Evolutionary conservation across 2,797 vertebrate species (phyloP), one percentile per base, ranked within the genome.

Genomic region (Okamejei kenojei): DNA sequence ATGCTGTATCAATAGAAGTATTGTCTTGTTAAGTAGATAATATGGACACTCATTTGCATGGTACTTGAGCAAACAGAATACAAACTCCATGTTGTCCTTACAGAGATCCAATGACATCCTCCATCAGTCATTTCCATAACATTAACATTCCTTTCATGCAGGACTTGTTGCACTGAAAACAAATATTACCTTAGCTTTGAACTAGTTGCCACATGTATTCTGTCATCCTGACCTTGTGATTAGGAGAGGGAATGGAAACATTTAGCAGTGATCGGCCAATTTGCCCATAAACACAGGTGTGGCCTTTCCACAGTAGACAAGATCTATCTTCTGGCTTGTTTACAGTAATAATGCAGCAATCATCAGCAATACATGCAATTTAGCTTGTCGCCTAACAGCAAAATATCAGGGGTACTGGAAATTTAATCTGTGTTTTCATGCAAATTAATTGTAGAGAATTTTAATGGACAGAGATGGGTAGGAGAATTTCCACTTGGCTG

Each of bases 91-190:
- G n/a, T 19, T 92, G 68, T n/a, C 71, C 90, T 76, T 58, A 10
- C 38, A 58, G 45, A 5, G 38, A 92, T 54, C 23, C 35, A 54
- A 4, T 23, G 26, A 54, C 68, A 54, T 26, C 9, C 15, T 15
- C 38, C 68, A 54, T 8, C n/a, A 35, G 73, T 76, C 26, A 92
- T n/a, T 92, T 92, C 71, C 90, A 73, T 92, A 74, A 76, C 71
- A 54, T 6, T 23, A 74, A 91, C 9, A 35, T 21, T 73, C 2
- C 38, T 23, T 26, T 45, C 68, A 91, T 13, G 3, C 1, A 9
- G 73, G 74, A 7, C 73, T 21, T 11, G 35, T 32, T 68, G 2
- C 32, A 3, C 19, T 45, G 45, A 92, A 92, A 54, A 92, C 29
- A 13, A 15, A 26, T 17, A 38, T 74, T 23, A 74, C 26, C 15